phyloP scores from a whole-genome alignment of 2,797 vertebrate species.

The Scarus forsteni region DNA sequence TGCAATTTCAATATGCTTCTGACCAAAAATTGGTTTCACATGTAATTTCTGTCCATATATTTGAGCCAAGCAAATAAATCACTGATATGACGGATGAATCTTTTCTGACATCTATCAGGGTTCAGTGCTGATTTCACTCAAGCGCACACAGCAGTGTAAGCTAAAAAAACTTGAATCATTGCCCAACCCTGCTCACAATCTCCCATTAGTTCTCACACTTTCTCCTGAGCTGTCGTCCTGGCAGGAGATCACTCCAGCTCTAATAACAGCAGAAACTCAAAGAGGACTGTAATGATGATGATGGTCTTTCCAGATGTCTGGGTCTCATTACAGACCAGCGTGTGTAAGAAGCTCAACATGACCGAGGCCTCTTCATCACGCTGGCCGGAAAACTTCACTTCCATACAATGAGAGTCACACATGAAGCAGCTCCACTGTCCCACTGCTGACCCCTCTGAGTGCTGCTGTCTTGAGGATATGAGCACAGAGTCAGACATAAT shows the following conservation, averaged over 20 bases:
- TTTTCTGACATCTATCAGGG: too few relatives aligned
- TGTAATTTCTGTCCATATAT: too few relatives aligned
- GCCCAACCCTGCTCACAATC: background rate
- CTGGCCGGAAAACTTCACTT: background rate
- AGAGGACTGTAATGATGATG: background rate
- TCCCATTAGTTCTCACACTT: background rate
- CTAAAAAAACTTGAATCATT: background rate
- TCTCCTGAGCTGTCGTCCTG: slow-evolving; percentile 14
- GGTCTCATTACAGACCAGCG: slow-evolving; percentile 33
- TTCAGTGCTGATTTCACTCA: too few relatives aligned
- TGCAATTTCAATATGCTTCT: too few relatives aligned
- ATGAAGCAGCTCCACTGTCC: slow-evolving; percentile 33
- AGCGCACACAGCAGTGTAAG: too few relatives aligned
- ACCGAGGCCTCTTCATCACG: slow-evolving; percentile 38
- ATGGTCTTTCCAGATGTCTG: slow-evolving; percentile 58
- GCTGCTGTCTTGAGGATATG: slow-evolving; percentile 34
- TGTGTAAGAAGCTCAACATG: background rate
- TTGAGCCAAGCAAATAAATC: too few relatives aligned
- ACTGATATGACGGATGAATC: too few relatives aligned
- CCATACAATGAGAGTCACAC: slow-evolving; percentile 9
- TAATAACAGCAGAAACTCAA: background rate
- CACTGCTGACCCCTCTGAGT: slow-evolving; percentile 49
- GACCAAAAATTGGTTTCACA: too few relatives aligned
- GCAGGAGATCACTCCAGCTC: background rate
- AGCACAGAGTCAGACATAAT: background rate